Evolutionary conservation across 2,888 invertebrate genomes (phyloP), one percentile per base, ranked within the genome.

Genomic region (Limnephilus auricula): DNA sequence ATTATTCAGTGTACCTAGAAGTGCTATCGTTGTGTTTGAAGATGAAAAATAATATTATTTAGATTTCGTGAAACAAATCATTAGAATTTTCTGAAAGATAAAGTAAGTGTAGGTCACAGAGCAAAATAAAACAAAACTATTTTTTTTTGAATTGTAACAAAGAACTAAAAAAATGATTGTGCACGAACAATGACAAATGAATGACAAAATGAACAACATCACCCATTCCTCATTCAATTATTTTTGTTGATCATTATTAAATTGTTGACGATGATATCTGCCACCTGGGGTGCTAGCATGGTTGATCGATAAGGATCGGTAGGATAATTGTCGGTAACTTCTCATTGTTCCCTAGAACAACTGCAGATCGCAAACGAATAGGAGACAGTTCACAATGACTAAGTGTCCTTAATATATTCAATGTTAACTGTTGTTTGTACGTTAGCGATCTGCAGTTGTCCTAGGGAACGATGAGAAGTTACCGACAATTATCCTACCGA

Each of bases 21-120:
- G 25, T 65, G 25, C 25, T 9, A 65, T n/a, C n/a, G 2, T n/a
- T 25, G 4, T 25, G 65, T 50, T 50, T 18, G 13, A 65, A 65
- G 65, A 65, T 65, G 65, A 65, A 65, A 65, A 65, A n/a, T 65
- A 65, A n/a, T 65, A 25, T 65, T 65, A 65, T n/a, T 65, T 65
- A n/a, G 50, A 65, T 65, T 25, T 10, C 65, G 9, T 65, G 65
- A n/a, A 65, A n/a, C 25, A 65, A n/a, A 65, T 65, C 2, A 9
- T 34, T 82, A 82, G 25, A 82, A 82, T 82, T 32, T 34, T 34
- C 82, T 82, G 82, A 82, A 10, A 31, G 34, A 31, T 18, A 32
- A 82, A 82, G 82, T 82, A 82, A 82, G 82, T 82, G 82, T 18
- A 34, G 82, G 34, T 82, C 34, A 82, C 25, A 25, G 25, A 82